These are phyloP conservation scores for Sebastes matsubarae DNA, from an alignment of 2,797 vertebrate genomes.

Conservation along the genomic window DNA sequence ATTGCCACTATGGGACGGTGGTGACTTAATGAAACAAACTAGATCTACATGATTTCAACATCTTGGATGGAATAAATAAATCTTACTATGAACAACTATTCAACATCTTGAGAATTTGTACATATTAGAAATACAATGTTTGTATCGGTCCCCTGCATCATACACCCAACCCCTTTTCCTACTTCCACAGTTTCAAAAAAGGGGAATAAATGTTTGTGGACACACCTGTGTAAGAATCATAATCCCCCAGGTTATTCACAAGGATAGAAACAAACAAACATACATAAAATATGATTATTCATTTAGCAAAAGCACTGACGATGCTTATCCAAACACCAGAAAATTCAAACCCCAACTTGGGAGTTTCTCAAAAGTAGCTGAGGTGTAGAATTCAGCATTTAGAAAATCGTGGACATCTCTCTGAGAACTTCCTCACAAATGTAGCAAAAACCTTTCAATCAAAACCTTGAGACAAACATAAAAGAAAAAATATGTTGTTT, in stretches of 20 bases:
- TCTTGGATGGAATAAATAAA: constrained; percentile 66
- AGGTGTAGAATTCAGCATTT: constrained; percentile 34
- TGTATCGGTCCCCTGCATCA: constrained; percentile 7
- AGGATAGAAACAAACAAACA: constrained; percentile 19
- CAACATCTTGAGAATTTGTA: constrained; percentile 38
- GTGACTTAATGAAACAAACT: constrained; percentile 22
- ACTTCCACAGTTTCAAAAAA: constrained; percentile 34
- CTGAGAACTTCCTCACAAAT: constrained; percentile 12
- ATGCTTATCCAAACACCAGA: constrained; percentile 17
- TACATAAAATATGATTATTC: constrained; percentile 26
- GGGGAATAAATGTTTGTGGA: constrained; percentile 3
- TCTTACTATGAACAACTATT: constrained; percentile 29
- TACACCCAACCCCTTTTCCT: background rate
- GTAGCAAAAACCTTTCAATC: constrained; percentile 32
- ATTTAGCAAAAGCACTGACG: constrained; percentile 16
- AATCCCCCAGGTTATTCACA: constrained; percentile 28
- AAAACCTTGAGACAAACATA: constrained; percentile 12
- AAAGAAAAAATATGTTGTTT: background rate
- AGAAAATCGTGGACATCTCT: constrained; percentile 34
- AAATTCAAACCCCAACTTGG: constrained; percentile 13
- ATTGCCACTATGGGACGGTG: constrained; percentile 43
- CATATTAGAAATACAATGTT: constrained; percentile 47
- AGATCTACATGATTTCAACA: constrained; percentile 36
- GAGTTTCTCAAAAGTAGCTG: constrained; percentile 41
- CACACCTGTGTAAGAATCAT: constrained; percentile 8